These are phyloP conservation scores for Puffinus mauretanicus DNA, from an alignment of 2,113 vertebrate species.

Conservation along the genomic window DNA sequence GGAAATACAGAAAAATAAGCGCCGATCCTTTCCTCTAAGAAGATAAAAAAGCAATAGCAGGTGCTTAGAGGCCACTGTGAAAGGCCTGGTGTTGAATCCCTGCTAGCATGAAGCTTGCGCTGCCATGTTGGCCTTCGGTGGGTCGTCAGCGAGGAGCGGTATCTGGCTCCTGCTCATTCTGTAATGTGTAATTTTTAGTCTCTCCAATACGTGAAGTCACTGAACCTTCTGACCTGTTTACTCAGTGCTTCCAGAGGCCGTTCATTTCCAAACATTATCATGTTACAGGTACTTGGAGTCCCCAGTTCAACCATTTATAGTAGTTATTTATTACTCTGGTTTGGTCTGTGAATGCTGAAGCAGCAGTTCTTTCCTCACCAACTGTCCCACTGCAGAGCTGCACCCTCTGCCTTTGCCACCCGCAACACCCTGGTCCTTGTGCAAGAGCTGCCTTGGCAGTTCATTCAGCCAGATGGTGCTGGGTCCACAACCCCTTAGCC, in stretches of 20 bases:
- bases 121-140: not conserved
- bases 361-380: not conserved
- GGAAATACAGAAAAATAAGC: not conserved
- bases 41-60: constrained; percentile 32
- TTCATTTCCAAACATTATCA: not conserved
- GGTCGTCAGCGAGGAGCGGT: not conserved
- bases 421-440: not conserved
- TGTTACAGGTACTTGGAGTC: constrained; percentile 18
- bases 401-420: not conserved
- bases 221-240: constrained; percentile 31
- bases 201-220: constrained; percentile 10
- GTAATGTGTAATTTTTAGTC: not conserved
- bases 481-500: not conserved
- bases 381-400: not conserved
- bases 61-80: not conserved
- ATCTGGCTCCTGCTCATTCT: not conserved
- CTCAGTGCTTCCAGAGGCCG: not conserved
- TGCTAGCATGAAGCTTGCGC: not conserved
- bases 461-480: not conserved
- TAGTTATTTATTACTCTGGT: constrained; percentile 49
- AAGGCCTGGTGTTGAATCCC: not conserved
- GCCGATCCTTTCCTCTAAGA: not conserved
- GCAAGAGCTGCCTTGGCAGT: not conserved
- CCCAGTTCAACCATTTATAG: constrained; percentile 8
- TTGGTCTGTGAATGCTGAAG: not conserved